Base-by-base conservation (phyloP, 2,113 vertebrate genomes). In the Hypomesus transpacificus region DNA sequence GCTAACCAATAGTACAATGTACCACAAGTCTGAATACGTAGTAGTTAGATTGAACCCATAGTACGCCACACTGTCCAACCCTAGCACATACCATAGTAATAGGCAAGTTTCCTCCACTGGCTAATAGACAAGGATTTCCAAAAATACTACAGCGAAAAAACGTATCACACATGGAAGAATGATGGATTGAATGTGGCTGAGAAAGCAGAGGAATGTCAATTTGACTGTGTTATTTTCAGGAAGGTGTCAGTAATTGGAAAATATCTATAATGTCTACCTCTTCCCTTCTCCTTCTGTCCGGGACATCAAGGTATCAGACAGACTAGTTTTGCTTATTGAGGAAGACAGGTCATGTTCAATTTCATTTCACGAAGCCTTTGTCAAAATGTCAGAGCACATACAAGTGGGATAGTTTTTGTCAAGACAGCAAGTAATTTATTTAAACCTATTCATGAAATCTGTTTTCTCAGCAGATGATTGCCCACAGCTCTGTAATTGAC, bases 321-420 rank as follows among this genome's bases (percentile, higher is more conserved):
- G 69, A 84, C 82, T 66, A 46, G 74, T 76, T 70, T 24, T 16
- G 68, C 68, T 85, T 80, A 87, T 85, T 83, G 79, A 72, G 57
- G 61, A 74, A 75, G 87, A 85, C 86, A 83, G 70, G 79, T 54
- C 26, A 54, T 73, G 85, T 75, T 88, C 78, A 67, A 64, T 85
- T 82, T 76, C 52, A 88, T 87, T 85, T 82, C 75, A 70, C 11
- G 51, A 13, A 53, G 78, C 77, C 77, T 88, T 88, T 86, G 77
- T 87, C 85, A 85, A 79, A 59, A 73, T 26, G 57, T 73, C 64
- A n/a, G 60, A 59, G 56, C 24, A 58, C 74, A 56, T 1, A 11
- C 74, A 71, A 70, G 71, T 73, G 70, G 65, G 67, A 74, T 3
- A 3, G 31, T n/a, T 14, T 46, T n/a, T 28, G n/a, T 11, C 22